Conservation (phyloP, 2,888 invertebrate species). For the Sisyra nigra region DNA sequence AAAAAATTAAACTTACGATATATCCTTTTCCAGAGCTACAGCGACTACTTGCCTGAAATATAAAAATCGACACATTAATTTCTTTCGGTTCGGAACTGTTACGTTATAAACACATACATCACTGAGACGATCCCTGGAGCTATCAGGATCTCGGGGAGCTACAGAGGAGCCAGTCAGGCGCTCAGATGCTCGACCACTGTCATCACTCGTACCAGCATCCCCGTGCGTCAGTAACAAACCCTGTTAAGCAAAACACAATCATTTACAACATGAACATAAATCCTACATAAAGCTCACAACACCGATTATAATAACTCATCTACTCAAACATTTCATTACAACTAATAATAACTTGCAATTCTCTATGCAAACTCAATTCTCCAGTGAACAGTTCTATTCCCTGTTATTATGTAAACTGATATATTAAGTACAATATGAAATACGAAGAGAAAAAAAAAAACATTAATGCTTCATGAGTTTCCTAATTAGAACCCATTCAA, state of each 20-base stretch:
- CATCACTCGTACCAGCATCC: conserved; percentile 71
- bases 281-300: conserved; percentile 12
- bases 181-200: conserved; percentile 69
- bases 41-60: conserved; percentile 74
- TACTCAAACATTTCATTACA: neutral
- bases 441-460: no score
- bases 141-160: conserved; percentile 62
- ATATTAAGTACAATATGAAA: no score
- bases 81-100: conserved; percentile 4
- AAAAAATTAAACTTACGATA: conserved; percentile 62
- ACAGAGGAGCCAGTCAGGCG: conserved; percentile 61
- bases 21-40: conserved; percentile 88
- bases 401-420: neutral
- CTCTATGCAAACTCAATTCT: neutral
- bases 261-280: conserved; percentile 9
- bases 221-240: conserved; percentile 50
- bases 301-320: conserved; percentile 4
- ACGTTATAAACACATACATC: conserved; percentile 45
- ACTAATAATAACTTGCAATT: neutral
- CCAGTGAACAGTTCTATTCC: neutral
- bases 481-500: no score
- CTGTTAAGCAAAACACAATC: conserved; percentile 31
- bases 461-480: no score
- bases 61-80: conserved; percentile 30
- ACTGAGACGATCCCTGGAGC: conserved; percentile 69